Conservation (phyloP, 2,113 vertebrate genomes). For the Caloenas nicobarica region DNA sequence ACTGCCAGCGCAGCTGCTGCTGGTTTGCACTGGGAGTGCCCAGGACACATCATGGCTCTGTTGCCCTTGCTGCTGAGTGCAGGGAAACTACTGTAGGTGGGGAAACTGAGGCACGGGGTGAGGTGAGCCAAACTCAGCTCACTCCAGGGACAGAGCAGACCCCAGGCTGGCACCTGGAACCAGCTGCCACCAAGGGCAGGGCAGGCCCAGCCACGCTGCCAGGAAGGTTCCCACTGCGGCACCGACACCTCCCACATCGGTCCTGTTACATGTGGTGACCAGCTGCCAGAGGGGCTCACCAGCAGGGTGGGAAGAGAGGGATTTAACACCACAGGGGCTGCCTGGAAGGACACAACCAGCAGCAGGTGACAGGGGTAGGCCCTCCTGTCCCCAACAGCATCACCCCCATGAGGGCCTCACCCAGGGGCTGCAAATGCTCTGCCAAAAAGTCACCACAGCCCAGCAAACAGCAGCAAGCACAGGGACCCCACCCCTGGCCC, state of each 20-base stretch:
- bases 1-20: background rate
- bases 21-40: background rate
- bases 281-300: rapidly evolving
- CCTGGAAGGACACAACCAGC: background rate
- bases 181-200: background rate
- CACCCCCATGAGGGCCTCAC: background rate
- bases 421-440: background rate
- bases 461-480: background rate
- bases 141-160: background rate
- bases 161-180: background rate
- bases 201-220: background rate
- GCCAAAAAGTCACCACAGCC: background rate
- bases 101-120: background rate
- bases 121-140: background rate
- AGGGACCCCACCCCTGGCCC: background rate
- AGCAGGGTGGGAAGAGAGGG: background rate
- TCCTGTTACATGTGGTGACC: too few relatives aligned
- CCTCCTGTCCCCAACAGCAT: background rate
- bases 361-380: background rate
- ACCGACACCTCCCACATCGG: background rate
- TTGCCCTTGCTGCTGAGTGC: rapidly evolving
- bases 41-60: rapidly evolving
- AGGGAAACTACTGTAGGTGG: background rate
- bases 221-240: background rate
- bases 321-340: background rate